These are phyloP conservation scores for Chromoteleia sp. DNA, from an alignment of 2,888 invertebrate species.

Conservation along the genomic window DNA sequence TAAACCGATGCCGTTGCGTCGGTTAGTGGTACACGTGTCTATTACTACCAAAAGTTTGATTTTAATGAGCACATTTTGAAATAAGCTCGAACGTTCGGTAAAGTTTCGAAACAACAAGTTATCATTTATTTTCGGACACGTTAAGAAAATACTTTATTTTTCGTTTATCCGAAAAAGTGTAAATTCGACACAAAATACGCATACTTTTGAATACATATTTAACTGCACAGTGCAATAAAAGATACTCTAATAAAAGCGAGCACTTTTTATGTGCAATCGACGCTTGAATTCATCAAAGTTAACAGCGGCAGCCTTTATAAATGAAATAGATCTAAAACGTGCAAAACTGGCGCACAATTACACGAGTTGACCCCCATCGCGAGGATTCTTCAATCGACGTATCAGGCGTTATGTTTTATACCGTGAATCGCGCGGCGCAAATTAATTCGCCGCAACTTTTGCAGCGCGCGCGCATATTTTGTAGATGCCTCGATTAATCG, in stretches of 20 bases:
- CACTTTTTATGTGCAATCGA: conserved; percentile 10
- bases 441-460: conserved; percentile 43
- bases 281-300: conserved; percentile 13
- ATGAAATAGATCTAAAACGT: conserved; percentile 27
- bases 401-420: conserved; percentile 13
- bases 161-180: neutral
- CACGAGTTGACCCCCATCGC: conserved; percentile 21
- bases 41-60: conserved; percentile 21
- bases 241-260: conserved; percentile 10
- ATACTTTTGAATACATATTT: neutral
- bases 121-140: neutral
- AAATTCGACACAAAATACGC: neutral
- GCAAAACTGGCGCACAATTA: conserved; percentile 13
- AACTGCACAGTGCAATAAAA: conserved; percentile 2
- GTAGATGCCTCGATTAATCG: conserved; percentile 35
- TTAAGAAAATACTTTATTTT: neutral
- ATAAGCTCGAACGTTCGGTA: neutral
- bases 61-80: conserved; percentile 4
- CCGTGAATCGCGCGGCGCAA: conserved; percentile 13
- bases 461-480: conserved; percentile 16
- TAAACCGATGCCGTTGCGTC: no score
- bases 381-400: conserved; percentile 28
- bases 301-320: conserved; percentile 22
- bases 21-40: conserved; percentile 1
- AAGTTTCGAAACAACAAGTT: conserved; percentile 4